Evolutionary conservation across 2,888 invertebrate genomes (phyloP), one percentile per base, ranked within the genome.

Genomic region (Eupithecia tripunctaria): DNA sequence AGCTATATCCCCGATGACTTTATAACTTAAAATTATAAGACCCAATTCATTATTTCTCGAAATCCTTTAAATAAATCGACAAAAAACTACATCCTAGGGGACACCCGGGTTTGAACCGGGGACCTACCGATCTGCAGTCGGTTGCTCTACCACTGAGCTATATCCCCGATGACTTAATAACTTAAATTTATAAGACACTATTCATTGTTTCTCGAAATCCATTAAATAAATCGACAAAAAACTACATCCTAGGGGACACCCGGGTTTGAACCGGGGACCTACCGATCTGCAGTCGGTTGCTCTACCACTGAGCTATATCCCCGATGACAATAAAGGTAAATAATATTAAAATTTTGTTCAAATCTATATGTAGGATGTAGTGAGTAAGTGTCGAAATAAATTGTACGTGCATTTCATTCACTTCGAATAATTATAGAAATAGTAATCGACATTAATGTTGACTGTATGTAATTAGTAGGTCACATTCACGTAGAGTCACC

Each of bases 231-330:
- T 63, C 0, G n/a, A 6, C 47, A 41, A 41, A 41, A 41, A 41
- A 6, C 14, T 14, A 1, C 18, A 41, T 41, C 41, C 15, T 41
- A 67, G 71, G 67, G 71, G 71, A 71, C 71, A 71, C 71, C 71
- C 71, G 69, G 68, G 72, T 75, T 75, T 71, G 71, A 67, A 71
- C 71, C 67, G 71, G 71, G 71, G 64, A 36, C 71, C 71, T 70
- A 70, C 63, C 70, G 70, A 70, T 67, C 67, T 67, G 71, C 70
- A 66, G 68, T 66, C 68, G 68, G 68, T 69, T 68, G 60, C 64
- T 69, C 68, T 71, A 75, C 72, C 67, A 72, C 67, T 38, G 38
- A 38, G 38, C 38, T 38, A 75, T 75, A 75, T 75, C 75, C 74
- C 74, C 74, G 63, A 66, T 63, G 32, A 32, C 2, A 32, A 18